Base-by-base conservation (phyloP, 2,888 invertebrate species). In the Eucriotettix oculatus region DNA sequence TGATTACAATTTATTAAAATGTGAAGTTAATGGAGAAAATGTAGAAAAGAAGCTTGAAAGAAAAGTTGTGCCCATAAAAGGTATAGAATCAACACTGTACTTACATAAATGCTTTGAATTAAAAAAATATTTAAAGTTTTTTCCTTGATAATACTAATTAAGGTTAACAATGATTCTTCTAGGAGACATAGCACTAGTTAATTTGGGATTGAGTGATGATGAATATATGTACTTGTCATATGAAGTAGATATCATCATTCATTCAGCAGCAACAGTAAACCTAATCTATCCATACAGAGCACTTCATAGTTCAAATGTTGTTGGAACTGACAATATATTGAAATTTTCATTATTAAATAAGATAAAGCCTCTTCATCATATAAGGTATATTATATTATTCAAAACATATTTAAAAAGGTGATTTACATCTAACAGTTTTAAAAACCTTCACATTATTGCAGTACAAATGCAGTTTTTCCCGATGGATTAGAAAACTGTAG, bases 181-280 rank as follows among this genome's bases (percentile, higher is more conserved):
- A 66, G 68, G 68, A 10, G 68, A 68, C 54, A 62, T 67, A 3
- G 64, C 67, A 14, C 60, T 68, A 42, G 52, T 63, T 16, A 62
- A 64, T 44, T 64, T 68, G 42, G 68, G 68, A 54, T 52, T 68
- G 58, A 52, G 59, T 16, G 65, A 68, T 56, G 64, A 65, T 48
- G 66, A 66, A 7, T 68, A 66, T 57, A 59, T 58, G 52, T 64
- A 64, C 16, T 61, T 68, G 9, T 61, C 64, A 29, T 62, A 59
- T 42, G 68, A 67, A 29, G 64, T 68, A 9, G 66, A 68, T 58
- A 59, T 65, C 12, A 65, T 68, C n/a, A 66, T 67, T 48, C 66
- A 69, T 63, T 64, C 68, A 17, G 66, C 69, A 52, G 67, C 68
- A 58, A 52, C 64, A 11, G 66, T 67, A 17, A 66, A 69, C 63